phyloP scores from a whole-genome alignment of 2,797 vertebrate genomes.

The Gouania willdenowi region DNA sequence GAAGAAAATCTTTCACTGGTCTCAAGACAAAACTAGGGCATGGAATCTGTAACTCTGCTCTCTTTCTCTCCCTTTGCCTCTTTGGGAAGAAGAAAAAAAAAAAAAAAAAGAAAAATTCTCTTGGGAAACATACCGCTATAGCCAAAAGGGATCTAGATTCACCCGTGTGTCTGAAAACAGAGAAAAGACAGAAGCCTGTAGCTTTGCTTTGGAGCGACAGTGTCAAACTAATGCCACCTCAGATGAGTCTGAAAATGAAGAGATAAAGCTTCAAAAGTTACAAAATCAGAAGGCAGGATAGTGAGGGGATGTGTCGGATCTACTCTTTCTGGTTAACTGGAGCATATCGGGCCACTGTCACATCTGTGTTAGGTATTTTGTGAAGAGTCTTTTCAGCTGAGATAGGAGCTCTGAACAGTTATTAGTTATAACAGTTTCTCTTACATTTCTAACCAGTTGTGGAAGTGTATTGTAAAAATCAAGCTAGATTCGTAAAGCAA shows the following conservation, averaged over 20 bases:
- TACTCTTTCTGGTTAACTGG: slow-evolving; percentile 16
- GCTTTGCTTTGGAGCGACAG: slow-evolving; percentile 28
- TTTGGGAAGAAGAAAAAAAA: not conserved
- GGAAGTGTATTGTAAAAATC: too few species aligned
- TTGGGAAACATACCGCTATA: slow-evolving; percentile 21
- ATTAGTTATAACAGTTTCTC: too few species aligned
- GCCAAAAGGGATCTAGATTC: slow-evolving; percentile 41
- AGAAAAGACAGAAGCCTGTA: slow-evolving; percentile 21
- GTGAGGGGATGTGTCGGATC: slow-evolving; percentile 34
- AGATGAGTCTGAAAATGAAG: slow-evolving; percentile 22
- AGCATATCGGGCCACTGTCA: slow-evolving; percentile 9
- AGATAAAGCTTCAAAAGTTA: slow-evolving; percentile 16
- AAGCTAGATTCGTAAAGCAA: slow-evolving; percentile 48
- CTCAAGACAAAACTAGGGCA: slow-evolving; percentile 63
- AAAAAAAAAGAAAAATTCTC: too few species aligned
- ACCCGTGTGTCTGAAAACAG: slow-evolving; percentile 32
- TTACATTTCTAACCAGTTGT: too few species aligned
- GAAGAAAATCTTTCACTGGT: slow-evolving; percentile 44
- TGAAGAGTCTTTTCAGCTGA: slow-evolving; percentile 7
- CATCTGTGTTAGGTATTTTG: slow-evolving; percentile 4
- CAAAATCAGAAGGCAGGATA: slow-evolving; percentile 15
- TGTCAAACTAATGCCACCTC: slow-evolving; percentile 34
- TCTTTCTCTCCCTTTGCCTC: slow-evolving; percentile 15
- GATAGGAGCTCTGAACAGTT: slow-evolving; percentile 12
- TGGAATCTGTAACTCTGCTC: slow-evolving; percentile 33